Conservation (phyloP, 2,797 vertebrate species). For the Adelosebastes latens region DNA sequence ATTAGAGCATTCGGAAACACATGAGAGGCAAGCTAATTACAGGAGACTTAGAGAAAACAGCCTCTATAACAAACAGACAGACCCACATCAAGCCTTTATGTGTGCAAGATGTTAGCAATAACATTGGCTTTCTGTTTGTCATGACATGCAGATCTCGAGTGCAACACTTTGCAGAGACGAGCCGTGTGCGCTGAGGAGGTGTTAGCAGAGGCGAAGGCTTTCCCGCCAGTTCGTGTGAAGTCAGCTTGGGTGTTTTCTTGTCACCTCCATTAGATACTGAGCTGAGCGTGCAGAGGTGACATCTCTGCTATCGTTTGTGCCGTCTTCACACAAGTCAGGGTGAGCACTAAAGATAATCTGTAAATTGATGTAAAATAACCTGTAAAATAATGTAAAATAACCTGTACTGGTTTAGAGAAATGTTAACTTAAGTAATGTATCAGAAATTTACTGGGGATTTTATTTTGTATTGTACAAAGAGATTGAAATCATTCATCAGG, state of each 20-base stretch:
- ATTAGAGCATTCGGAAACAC: slow-evolving; percentile 63
- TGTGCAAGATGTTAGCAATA: background rate
- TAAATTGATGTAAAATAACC: background rate
- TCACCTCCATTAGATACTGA: slow-evolving; percentile 27
- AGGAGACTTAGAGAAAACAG: slow-evolving; percentile 45
- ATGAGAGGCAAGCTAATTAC: slow-evolving; percentile 60
- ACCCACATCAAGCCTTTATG: background rate
- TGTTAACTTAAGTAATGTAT: background rate
- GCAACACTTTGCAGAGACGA: background rate
- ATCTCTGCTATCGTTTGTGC: background rate
- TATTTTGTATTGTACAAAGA: background rate
- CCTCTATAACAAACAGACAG: slow-evolving; percentile 8
- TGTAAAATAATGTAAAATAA: background rate
- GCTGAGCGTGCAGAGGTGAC: background rate
- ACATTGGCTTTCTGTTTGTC: background rate
- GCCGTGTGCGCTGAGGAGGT: background rate
- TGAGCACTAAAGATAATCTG: slow-evolving; percentile 8
- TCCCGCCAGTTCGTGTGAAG: slow-evolving; percentile 12
- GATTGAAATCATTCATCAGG: background rate
- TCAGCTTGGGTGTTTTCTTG: slow-evolving; percentile 38
- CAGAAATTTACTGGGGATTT: background rate
- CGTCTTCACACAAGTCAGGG: background rate
- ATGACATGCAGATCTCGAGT: background rate
- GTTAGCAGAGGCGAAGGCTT: slow-evolving; percentile 16
- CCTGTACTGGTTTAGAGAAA: background rate